These are phyloP conservation scores for Catharus bicknelli DNA, from an alignment of 2,113 vertebrate genomes.

Conservation along the genomic window DNA sequence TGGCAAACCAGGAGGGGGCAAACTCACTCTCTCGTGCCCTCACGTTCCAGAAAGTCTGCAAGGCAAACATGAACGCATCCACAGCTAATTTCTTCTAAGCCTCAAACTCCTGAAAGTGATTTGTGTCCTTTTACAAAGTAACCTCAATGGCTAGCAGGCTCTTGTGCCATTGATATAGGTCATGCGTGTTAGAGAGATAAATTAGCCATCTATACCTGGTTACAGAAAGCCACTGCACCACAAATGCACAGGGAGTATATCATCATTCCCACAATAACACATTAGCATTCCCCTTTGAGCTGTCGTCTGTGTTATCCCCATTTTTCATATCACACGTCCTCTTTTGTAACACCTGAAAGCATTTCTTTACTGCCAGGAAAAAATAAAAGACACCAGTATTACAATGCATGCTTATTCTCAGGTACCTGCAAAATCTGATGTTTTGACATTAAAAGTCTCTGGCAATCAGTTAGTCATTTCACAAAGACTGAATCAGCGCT, in stretches of 20 bases:
- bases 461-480: constrained; percentile 53
- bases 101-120: not conserved
- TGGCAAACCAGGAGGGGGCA: not conserved
- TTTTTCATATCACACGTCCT: constrained; percentile 31
- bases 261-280: not conserved
- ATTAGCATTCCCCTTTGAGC: constrained; percentile 41
- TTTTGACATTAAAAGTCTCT: constrained; percentile 72
- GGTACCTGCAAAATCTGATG: constrained; percentile 55
- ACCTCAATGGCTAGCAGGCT: not conserved
- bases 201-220: not conserved
- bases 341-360: constrained; percentile 39
- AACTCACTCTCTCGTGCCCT: not conserved
- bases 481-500: constrained; percentile 60
- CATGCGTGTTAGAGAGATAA: not conserved
- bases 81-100: not conserved
- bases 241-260: not conserved
- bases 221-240: not conserved
- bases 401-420: constrained; percentile 49
- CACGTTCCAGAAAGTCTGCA: not conserved
- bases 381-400: constrained; percentile 29
- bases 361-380: constrained; percentile 19
- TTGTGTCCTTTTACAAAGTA: not conserved
- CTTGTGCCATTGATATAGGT: not conserved
- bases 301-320: constrained; percentile 5
- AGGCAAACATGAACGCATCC: not conserved